Conservation (phyloP, 2,888 invertebrate species). For the Idaea dimidiata region DNA sequence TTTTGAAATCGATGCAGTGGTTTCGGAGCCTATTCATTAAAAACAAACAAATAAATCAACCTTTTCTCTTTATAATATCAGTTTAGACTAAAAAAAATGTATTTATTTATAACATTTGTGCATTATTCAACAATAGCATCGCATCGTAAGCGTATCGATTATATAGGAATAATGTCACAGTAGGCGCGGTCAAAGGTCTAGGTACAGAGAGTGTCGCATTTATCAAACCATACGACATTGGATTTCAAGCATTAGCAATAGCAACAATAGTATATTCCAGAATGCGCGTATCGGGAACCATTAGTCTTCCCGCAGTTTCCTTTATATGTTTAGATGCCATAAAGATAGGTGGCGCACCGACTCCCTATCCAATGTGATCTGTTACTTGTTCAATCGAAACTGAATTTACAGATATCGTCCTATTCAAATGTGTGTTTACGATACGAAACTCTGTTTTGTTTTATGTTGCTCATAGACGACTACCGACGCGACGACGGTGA, state of each 20-base stretch:
- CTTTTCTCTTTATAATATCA: too few relatives aligned
- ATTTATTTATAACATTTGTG: neutral
- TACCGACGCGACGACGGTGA: neutral
- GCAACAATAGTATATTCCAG: constrained; percentile 63
- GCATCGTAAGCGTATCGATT: constrained; percentile 22
- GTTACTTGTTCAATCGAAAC: constrained; percentile 62
- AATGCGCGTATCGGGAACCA: constrained; percentile 69
- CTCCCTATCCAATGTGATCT: constrained; percentile 60
- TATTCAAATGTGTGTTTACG: constrained; percentile 33
- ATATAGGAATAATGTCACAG: constrained; percentile 44
- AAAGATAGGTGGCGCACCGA: constrained; percentile 63
- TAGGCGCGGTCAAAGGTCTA: constrained; percentile 49
- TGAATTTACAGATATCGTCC: constrained; percentile 51
- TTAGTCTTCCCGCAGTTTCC: constrained; percentile 69
- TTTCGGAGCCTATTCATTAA: too few relatives aligned
- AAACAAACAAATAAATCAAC: too few relatives aligned
- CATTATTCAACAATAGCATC: neutral
- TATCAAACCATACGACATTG: constrained; percentile 55
- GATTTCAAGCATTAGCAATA: constrained; percentile 55
- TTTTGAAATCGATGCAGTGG: too few relatives aligned
- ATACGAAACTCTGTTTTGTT: neutral
- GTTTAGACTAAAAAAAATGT: neutral
- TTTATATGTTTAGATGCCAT: constrained; percentile 72
- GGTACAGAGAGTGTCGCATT: constrained; percentile 47
- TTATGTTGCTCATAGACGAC: neutral